These are phyloP conservation scores for Macrosoma leucophasiata DNA, from an alignment of 2,888 invertebrate species.

Conservation along the genomic window DNA sequence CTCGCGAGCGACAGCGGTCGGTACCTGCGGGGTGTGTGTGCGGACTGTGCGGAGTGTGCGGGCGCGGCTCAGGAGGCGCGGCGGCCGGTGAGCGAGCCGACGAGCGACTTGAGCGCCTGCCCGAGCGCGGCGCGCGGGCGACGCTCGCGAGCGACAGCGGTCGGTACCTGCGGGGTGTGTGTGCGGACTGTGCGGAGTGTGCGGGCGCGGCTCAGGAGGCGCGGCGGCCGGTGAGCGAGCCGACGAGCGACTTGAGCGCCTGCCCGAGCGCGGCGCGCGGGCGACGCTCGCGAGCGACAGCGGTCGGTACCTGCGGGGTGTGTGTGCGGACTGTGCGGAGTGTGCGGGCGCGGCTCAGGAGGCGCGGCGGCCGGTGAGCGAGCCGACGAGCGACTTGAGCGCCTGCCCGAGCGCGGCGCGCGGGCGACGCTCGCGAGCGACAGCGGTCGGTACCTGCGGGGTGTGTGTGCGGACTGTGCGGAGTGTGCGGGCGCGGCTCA, in stretches of 20 bases:
- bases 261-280: constrained; percentile 79
- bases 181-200: too few relatives aligned
- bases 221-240: constrained; percentile 85
- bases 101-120: constrained; percentile 86
- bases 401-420: constrained; percentile 83
- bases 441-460: too few relatives aligned
- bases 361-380: constrained; percentile 84
- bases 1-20: too few relatives aligned
- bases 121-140: constrained; percentile 76
- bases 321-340: too few relatives aligned
- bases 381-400: constrained; percentile 87
- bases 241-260: constrained; percentile 87
- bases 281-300: constrained; percentile 29
- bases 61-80: constrained; percentile 89
- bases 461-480: too few relatives aligned
- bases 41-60: too few relatives aligned
- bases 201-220: constrained; percentile 91
- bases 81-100: constrained; percentile 86
- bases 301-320: too few relatives aligned
- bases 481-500: too few relatives aligned
- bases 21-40: too few relatives aligned
- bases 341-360: too few relatives aligned
- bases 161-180: too few relatives aligned
- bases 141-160: too few relatives aligned
- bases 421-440: constrained; percentile 28